A percentile compares a stretch with the other conserved stretches of the same genome.
phyloP scores from a whole-genome alignment of 2,888 invertebrate genomes.

The Julus scanicus region DNA sequence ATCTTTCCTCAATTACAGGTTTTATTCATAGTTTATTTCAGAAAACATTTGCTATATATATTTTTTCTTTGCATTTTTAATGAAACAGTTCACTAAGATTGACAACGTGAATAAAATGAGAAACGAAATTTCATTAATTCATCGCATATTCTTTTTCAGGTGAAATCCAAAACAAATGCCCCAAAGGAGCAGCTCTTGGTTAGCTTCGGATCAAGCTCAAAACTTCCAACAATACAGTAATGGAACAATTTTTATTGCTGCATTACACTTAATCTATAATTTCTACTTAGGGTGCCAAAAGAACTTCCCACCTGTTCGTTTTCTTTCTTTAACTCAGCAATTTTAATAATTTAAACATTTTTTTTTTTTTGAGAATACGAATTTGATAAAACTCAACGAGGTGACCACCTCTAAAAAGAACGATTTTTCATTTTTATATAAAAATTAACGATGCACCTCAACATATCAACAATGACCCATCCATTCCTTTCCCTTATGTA shows the following conservation, averaged over 20 bases:
- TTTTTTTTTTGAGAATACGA: not conserved
- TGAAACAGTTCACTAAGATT: too few relatives aligned
- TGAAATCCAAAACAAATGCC: conserved; percentile 56
- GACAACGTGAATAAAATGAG: not conserved
- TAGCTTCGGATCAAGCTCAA: not conserved
- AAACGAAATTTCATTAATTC: not conserved
- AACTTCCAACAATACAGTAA: not conserved
- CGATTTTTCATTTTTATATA: conserved; percentile 12
- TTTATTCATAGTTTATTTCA: too few relatives aligned
- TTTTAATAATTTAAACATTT: not conserved
- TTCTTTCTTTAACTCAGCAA: not conserved
- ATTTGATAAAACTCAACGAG: not conserved
- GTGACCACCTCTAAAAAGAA: not conserved
- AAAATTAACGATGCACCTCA: not conserved
- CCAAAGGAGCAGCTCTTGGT: conserved; percentile 43
- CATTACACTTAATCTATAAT: not conserved
- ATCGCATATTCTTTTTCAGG: conserved; percentile 2
- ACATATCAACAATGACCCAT: conserved; percentile 1
- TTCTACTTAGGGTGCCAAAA: conserved; percentile 28
- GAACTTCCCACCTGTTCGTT: not conserved
- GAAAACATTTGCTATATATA: too few relatives aligned
- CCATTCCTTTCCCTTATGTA: not conserved
- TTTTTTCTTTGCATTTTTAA: too few relatives aligned
- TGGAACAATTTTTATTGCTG: not conserved
- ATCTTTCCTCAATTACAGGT: too few relatives aligned